A percentile compares a stretch with the other conserved stretches of the same genome.
Evolutionary conservation across 2,797 vertebrate species (phyloP).

Genomic region (Cottoperca gobio): DNA sequence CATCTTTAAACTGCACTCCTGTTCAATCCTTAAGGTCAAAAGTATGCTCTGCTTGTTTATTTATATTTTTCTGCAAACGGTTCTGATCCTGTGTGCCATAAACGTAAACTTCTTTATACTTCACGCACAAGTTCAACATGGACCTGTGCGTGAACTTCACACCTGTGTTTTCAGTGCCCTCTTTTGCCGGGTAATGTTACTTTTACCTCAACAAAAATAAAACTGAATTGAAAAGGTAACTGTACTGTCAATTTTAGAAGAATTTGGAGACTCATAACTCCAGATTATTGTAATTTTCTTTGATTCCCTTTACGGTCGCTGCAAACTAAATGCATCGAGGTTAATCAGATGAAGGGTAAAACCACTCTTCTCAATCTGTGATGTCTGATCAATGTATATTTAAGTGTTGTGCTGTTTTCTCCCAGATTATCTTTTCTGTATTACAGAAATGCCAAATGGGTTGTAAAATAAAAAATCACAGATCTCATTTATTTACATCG

Average conservation of each 20-base stretch:
- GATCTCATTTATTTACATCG: slow-evolving; percentile 55
- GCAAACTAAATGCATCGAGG: background rate
- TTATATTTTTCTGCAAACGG: slow-evolving; percentile 47
- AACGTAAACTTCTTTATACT: slow-evolving; percentile 4
- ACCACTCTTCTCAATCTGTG: slow-evolving; percentile 35
- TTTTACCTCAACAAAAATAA: slow-evolving; percentile 8
- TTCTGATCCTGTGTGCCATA: slow-evolving; percentile 40
- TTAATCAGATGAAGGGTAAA: slow-evolving; percentile 7
- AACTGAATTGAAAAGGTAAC: background rate
- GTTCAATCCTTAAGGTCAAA: slow-evolving; percentile 51
- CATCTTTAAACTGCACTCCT: slow-evolving; percentile 8
- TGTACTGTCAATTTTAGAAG: background rate
- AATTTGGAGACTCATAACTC: background rate
- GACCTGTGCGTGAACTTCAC: slow-evolving; percentile 13
- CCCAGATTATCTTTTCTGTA: slow-evolving; percentile 62
- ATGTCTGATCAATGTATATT: slow-evolving; percentile 66
- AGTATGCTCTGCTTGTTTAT: slow-evolving; percentile 63
- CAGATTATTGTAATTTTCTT: slow-evolving; percentile 7
- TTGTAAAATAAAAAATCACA: slow-evolving; percentile 78
- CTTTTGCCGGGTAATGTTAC: slow-evolving; percentile 24
- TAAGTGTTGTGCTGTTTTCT: slow-evolving; percentile 36
- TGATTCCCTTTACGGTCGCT: background rate
- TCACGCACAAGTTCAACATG: slow-evolving; percentile 4
- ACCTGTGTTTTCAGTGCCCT: slow-evolving; percentile 25
- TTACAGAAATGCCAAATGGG: slow-evolving; percentile 60